Conservation (phyloP, 35 echinoderm and acorn worm species). For the Heliocidaris erythrogramma region DNA sequence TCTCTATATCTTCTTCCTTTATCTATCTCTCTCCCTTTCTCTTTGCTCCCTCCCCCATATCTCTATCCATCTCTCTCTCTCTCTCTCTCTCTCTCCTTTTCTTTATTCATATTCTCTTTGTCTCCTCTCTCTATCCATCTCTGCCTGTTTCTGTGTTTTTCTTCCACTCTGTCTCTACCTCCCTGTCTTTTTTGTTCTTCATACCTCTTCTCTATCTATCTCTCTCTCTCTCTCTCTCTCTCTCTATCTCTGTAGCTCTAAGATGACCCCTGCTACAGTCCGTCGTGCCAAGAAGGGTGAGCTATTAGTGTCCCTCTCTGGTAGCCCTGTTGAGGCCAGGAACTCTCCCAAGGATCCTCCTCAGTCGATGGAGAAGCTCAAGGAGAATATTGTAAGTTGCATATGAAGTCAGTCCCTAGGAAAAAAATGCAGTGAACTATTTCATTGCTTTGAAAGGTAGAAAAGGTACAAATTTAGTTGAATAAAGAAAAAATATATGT, state of each 20-base stretch:
- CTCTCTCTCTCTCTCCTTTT: too few relatives aligned
- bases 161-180: neutral
- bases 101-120: neutral
- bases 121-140: neutral
- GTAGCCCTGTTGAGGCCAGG: slow-evolving; percentile 30
- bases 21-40: too few relatives aligned
- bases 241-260: neutral
- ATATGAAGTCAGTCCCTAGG: too few relatives aligned
- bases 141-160: neutral
- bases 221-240: neutral
- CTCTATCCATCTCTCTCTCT: too few relatives aligned
- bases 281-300: slow-evolving; percentile 39
- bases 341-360: neutral
- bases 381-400: neutral
- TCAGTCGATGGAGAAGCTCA: neutral
- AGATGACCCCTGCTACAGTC: slow-evolving; percentile 28
- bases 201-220: neutral
- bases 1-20: too few relatives aligned
- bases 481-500: too few relatives aligned
- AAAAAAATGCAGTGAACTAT: too few relatives aligned
- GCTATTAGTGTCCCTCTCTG: slow-evolving; percentile 23
- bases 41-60: too few relatives aligned
- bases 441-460: too few relatives aligned
- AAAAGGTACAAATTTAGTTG: too few relatives aligned
- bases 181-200: neutral